These are phyloP conservation scores for Myiozetetes cayanensis DNA, from an alignment of 2,113 vertebrate genomes.

Conservation along the genomic window DNA sequence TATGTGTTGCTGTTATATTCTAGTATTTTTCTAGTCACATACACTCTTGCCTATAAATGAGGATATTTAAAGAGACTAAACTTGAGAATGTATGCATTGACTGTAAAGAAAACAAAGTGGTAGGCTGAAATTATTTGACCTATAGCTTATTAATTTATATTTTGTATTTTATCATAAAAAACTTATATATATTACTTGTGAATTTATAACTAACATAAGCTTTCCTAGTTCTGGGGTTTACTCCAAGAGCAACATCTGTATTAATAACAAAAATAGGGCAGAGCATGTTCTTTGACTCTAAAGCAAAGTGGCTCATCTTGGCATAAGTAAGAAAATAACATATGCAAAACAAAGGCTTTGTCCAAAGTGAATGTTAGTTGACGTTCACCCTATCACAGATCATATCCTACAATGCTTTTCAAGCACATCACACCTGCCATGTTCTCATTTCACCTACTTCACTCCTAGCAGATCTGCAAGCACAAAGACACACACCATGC, in stretches of 20 bases:
- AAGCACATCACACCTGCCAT: neutral
- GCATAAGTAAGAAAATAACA: neutral
- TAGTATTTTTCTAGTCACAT: neutral
- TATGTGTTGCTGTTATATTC: neutral
- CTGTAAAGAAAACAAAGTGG: neutral
- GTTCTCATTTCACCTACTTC: neutral
- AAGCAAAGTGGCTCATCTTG: neutral
- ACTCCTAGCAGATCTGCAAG: neutral
- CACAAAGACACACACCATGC: neutral
- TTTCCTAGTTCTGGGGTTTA: neutral
- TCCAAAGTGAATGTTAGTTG: neutral
- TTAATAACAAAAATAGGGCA: neutral
- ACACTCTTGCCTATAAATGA: neutral
- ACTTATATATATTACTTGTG: neutral
- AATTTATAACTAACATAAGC: neutral
- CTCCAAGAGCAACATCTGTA: neutral
- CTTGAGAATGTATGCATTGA: neutral
- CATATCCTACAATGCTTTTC: neutral
- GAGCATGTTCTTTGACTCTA: neutral
- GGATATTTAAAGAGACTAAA: neutral
- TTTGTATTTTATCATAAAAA: neutral
- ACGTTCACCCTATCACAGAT: neutral
- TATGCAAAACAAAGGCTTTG: neutral
- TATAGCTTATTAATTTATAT: neutral
- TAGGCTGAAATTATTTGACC: neutral